Base-by-base conservation (phyloP, 2,888 invertebrate species). In the Macrophya alboannulata region DNA sequence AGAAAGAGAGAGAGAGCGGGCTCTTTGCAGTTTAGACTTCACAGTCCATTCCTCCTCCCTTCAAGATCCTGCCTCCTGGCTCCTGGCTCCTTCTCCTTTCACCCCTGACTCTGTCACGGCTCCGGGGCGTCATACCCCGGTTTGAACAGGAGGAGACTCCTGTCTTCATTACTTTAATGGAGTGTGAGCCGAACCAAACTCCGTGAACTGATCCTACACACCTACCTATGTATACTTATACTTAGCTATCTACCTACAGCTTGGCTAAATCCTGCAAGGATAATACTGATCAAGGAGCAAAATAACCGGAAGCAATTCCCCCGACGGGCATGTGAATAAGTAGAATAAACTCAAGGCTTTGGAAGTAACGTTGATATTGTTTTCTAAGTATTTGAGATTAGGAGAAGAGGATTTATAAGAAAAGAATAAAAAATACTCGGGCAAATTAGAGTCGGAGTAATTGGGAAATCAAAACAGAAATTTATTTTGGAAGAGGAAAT, bases 121-220 rank as follows among this genome's bases (percentile, higher is more conserved):
- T 68, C 68, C 25, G 8, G 8, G 68, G 68, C 68, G 25, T 68
- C 86, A 88, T 83, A 88, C 88, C 87, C 86, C 87, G 87, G 86
- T 12, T 12, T 9, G 48, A 48, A 4, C 1, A 15, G 48, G 10
- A 15, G 4, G 48, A 8, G 15, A 1, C 82, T 89, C 88, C 89
- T 91, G 91, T 92, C 93, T 93, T 93, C 93, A 93, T 93, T 93
- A 93, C 91, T 92, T 92, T 93, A 93, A 93, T 93, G 93, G 93
- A 93, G 92, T 90, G 89, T 89, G 87, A 89, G 88, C 76, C 72
- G 31, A 31, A 31, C 31, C 4, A 74, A 68, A 74, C 45, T 74
- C 72, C 45, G 45, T 74, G 72, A 74, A 45, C 72, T 74, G 43
- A 74, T 74, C 45, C 17, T 17, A 17, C 12, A n/a, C 10, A 62